A percentile compares a stretch with the other conserved stretches of the same genome.
phyloP scores from a whole-genome alignment of 1,140 invertebrate species.

The Dufourea novaeangliae region DNA sequence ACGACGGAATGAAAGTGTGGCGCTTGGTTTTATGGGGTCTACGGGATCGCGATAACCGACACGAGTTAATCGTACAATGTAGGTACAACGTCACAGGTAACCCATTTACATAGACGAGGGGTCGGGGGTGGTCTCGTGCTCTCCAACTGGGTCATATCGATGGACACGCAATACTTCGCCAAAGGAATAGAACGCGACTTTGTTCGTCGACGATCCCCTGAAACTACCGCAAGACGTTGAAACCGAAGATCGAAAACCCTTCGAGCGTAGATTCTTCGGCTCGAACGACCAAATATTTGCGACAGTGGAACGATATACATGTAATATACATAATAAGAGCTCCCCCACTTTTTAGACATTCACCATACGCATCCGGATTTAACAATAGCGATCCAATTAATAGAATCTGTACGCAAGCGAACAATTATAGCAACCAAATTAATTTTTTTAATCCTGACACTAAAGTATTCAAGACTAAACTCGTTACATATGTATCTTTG shows the following conservation, averaged over 20 bases:
- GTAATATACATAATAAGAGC: too few relatives aligned
- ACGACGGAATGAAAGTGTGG: background rate
- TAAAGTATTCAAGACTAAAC: too few relatives aligned
- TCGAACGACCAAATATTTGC: background rate
- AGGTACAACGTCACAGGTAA: conserved; percentile 11
- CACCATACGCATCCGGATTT: too few relatives aligned
- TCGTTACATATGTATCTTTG: too few relatives aligned
- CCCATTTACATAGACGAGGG: conserved; percentile 4
- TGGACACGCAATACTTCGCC: conserved; percentile 18
- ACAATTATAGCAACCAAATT: too few relatives aligned
- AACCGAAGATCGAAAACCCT: background rate
- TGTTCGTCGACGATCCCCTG: background rate
- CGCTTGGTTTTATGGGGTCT: background rate
- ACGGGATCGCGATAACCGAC: background rate
- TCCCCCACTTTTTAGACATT: too few relatives aligned
- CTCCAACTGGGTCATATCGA: background rate
- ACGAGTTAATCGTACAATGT: conserved; percentile 12
- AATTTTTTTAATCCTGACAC: too few relatives aligned
- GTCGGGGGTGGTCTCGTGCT: background rate
- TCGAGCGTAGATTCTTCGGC: background rate
- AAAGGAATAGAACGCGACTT: too few relatives aligned
- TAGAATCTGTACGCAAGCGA: too few relatives aligned
- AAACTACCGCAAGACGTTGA: background rate
- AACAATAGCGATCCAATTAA: too few relatives aligned
- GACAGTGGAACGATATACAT: too few relatives aligned